These are phyloP conservation scores for Nothoprocta pentlandii DNA, from an alignment of 2,113 vertebrate genomes.

Conservation along the genomic window DNA sequence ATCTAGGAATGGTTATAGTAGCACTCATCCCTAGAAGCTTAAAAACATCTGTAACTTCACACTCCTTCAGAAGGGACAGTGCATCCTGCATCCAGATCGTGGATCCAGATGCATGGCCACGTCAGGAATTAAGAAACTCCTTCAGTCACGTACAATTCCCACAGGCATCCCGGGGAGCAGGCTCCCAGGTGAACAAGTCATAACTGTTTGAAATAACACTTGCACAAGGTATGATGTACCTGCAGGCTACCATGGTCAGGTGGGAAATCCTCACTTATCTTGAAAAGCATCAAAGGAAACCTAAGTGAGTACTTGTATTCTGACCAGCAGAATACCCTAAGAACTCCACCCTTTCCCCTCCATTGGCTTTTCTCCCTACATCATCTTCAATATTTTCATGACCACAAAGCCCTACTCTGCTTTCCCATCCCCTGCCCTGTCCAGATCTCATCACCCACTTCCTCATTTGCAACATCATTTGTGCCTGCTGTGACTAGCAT, in stretches of 20 bases:
- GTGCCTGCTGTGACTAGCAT: conserved; percentile 41
- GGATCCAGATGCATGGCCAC: too few species aligned
- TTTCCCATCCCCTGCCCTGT: not conserved
- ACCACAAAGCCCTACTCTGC: not conserved
- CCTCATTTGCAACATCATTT: conserved; percentile 40
- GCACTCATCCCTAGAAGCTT: not conserved
- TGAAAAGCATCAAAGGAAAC: not conserved
- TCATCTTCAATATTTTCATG: not conserved
- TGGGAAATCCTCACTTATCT: not conserved
- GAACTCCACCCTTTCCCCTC: not conserved
- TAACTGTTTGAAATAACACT: not conserved
- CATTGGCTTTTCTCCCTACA: not conserved
- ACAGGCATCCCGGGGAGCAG: not conserved
- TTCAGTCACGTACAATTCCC: not conserved
- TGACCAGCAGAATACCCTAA: not conserved
- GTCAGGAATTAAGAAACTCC: not conserved
- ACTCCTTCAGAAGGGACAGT: not conserved
- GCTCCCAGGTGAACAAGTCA: not conserved
- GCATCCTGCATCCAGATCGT: not conserved
- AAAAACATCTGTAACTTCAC: not conserved
- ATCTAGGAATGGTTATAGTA: not conserved
- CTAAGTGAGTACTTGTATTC: not conserved
- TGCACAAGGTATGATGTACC: not conserved
- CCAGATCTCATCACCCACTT: conserved; percentile 34
- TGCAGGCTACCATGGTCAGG: not conserved